Evolutionary conservation across 1,140 invertebrate genomes (phyloP).

Genomic region (Wasmannia auropunctata): DNA sequence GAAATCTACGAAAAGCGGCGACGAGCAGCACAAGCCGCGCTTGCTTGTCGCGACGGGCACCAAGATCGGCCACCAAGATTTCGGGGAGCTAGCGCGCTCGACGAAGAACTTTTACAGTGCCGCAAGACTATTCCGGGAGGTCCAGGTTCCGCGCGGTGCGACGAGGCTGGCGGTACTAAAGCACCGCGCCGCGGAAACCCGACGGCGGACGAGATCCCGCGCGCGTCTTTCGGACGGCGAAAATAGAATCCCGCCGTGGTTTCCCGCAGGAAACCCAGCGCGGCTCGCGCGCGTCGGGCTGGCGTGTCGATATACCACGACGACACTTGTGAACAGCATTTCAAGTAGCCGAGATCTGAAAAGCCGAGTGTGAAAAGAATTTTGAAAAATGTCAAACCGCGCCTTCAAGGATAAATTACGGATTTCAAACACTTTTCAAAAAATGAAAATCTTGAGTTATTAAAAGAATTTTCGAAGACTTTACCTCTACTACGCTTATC

Average conservation of each 20-base stretch:
- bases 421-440: neutral
- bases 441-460: neutral
- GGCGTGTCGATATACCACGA: neutral
- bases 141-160: constrained; percentile 75
- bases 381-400: neutral
- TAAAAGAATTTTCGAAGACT: neutral
- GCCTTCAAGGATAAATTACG: neutral
- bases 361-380: neutral
- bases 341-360: neutral
- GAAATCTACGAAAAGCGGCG: neutral
- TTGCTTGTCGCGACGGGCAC: neutral
- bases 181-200: constrained; percentile 71
- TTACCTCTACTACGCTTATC: neutral
- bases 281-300: neutral
- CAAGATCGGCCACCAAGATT: constrained; percentile 31
- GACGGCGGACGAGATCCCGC: constrained; percentile 72
- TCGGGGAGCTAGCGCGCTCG: neutral
- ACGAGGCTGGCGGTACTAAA: constrained; percentile 81
- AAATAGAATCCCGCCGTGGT: constrained; percentile 79
- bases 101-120: constrained; percentile 35
- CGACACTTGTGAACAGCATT: too few relatives aligned
- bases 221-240: constrained; percentile 74
- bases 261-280: constrained; percentile 72
- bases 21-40: neutral
- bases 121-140: constrained; percentile 79